Base-by-base conservation (phyloP, 2,113 vertebrate species). In the Mustela lutreola region DNA sequence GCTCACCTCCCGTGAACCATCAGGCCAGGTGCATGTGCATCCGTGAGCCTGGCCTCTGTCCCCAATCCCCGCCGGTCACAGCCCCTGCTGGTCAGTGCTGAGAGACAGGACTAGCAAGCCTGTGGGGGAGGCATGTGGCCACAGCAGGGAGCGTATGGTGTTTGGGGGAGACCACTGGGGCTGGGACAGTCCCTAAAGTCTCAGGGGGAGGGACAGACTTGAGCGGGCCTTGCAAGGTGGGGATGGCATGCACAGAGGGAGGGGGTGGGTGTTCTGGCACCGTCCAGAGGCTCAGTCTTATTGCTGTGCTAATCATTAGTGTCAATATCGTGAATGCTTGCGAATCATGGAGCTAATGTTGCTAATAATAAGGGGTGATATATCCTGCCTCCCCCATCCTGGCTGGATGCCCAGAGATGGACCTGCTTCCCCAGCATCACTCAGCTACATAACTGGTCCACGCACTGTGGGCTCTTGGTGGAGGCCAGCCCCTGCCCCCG, bases 71-170 rank as follows among this genome's bases (percentile, higher is more conserved):
- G 4, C 22, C 11, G 22, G 60, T 62, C 60, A 26, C 60, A 62
- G 60, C 9, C 24, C 60, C 48, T 11, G 19, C 31, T 0, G 3
- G 9, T 50, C 28, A 9, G 79, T 6, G 0, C 22, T 26, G 9
- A 67, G 48, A 45, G 12, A 15, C 2, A 10, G 42, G 19, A 50
- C 26, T 58, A 26, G 67, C 14, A 15, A 31, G 36, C 39, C 42
- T 9, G 24, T 1, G 0, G 11, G n/a, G 33, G 28, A 33, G 36
- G 4, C 1, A 1, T 31, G 88, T 26, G 83, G 3, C 24, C n/a
- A 2, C 0, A 0, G 7, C 3, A n/a, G 36, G 63, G 60, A 33
- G 7, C 0, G 0, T 26, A 4, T 15, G 42, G 31, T 42, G 9
- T 28, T 16, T 65, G 18, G 42, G 56, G 45, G 58, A 82, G 65